Evolutionary conservation across 1,140 invertebrate genomes (phyloP).

Genomic region (Limonius californicus): DNA sequence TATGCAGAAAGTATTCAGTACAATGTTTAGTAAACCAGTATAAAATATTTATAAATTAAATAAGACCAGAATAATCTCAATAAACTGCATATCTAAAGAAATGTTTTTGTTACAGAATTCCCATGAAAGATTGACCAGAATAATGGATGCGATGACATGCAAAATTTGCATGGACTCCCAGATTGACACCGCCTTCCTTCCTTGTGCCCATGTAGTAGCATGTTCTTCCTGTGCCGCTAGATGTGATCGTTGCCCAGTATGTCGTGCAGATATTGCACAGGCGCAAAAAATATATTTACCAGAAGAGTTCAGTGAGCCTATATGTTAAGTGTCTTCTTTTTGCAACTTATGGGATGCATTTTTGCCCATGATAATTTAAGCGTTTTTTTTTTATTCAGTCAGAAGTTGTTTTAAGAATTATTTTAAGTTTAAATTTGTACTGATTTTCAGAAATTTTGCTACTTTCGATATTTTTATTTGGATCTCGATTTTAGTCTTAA

Average conservation of each 20-base stretch:
- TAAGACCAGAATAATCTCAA: too few species aligned
- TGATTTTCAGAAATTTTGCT: not conserved
- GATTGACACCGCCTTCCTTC: constrained; percentile 77
- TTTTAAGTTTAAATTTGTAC: constrained; percentile 5
- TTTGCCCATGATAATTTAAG: not conserved
- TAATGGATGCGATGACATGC: constrained; percentile 71
- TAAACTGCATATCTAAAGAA: too few species aligned
- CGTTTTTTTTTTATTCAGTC: not conserved
- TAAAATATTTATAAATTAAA: too few species aligned
- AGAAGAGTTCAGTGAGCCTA: constrained; percentile 22
- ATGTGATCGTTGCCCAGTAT: constrained; percentile 73
- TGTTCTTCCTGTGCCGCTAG: constrained; percentile 67
- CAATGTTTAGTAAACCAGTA: too few species aligned
- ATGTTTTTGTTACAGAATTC: constrained; percentile 51
- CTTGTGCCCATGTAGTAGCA: constrained; percentile 77
- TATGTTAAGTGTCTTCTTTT: constrained; percentile 10
- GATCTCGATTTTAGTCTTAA: constrained; percentile 7
- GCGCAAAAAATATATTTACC: constrained; percentile 70
- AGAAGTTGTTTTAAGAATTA: not conserved
- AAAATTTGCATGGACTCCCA: constrained; percentile 78
- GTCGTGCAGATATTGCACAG: constrained; percentile 68
- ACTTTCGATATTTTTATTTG: constrained; percentile 7
- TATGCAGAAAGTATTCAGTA: too few species aligned
- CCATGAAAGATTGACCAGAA: constrained; percentile 53
- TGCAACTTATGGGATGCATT: constrained; percentile 2